Conservation (phyloP, 2,797 vertebrate genomes). For the Sebastes elongatus region DNA sequence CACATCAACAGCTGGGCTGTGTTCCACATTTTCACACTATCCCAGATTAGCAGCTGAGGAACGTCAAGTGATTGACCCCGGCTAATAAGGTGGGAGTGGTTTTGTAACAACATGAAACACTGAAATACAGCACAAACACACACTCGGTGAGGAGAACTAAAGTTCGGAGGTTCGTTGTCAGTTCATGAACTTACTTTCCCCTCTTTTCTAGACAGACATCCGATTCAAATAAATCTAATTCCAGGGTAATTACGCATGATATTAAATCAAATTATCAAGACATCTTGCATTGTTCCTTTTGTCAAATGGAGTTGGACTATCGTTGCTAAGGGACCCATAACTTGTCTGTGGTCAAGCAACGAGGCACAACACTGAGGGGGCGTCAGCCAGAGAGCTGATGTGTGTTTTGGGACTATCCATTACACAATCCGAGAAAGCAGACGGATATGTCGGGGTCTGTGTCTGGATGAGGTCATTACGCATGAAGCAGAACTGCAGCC, state of each 20-base stretch:
- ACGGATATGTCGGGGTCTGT: slow-evolving; percentile 59
- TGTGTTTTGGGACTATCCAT: slow-evolving; percentile 51
- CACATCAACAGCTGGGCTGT: slow-evolving; percentile 27
- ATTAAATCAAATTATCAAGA: slow-evolving; percentile 37
- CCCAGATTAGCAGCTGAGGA: slow-evolving; percentile 35
- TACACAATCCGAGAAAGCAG: slow-evolving; percentile 74
- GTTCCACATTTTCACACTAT: slow-evolving; percentile 36
- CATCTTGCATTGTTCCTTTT: slow-evolving; percentile 6
- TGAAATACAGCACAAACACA: background rate
- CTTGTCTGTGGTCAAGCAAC: slow-evolving; percentile 31
- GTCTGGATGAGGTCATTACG: slow-evolving; percentile 74
- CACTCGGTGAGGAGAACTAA: background rate
- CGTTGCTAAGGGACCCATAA: slow-evolving; percentile 25
- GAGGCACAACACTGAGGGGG: slow-evolving; percentile 39
- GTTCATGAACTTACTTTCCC: slow-evolving; percentile 41
- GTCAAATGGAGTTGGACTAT: background rate
- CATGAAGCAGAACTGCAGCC: slow-evolving; percentile 53
- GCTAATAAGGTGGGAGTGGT: slow-evolving; percentile 27
- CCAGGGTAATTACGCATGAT: background rate
- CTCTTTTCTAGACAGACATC: background rate
- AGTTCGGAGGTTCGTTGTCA: slow-evolving; percentile 26
- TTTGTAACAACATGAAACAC: slow-evolving; percentile 13
- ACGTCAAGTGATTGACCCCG: slow-evolving; percentile 18
- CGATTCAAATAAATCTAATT: slow-evolving; percentile 29
- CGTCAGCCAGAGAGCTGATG: slow-evolving; percentile 27